Evolutionary conservation across 2,797 vertebrate species (phyloP), one percentile per base, ranked within the genome.

Genomic region (Sebastolobus alascanus): DNA sequence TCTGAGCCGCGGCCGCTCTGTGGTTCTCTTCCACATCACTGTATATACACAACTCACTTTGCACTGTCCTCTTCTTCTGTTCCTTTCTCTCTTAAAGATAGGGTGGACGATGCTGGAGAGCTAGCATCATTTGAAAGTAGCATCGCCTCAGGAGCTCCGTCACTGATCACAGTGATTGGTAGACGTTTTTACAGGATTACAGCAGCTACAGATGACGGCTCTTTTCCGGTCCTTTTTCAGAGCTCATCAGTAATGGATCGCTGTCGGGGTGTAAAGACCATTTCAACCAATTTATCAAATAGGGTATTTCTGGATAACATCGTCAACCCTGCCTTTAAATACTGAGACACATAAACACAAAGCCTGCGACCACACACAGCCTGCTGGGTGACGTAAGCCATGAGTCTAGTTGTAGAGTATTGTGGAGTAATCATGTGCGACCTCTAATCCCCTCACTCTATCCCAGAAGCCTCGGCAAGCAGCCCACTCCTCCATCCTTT

Each of bases 371-470:
- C 87, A 84, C 58, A 76, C 79, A 69, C 70, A 55, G 74, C 60
- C 86, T 64, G 60, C 64, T 69, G 72, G 77, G 68, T 86, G 84
- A 87, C 27, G 29, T 89, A 90, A 91, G 82, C 87, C 77, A 73
- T 25, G 40, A 73, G 46, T 83, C 33, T 58, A 79, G 70, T 81
- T 80, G 82, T 73, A 70, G 68, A 89, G 77, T 78, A 72, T 59
- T 86, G 80, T 77, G 46, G 66, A 83, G 84, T 89, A 89, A 89
- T 92, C 75, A 87, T 38, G 64, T 70, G 54, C 66, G 38, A 82
- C 70, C 74, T 84, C 67, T 91, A 91, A 92, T 89, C 91, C 85
- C 79, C 63, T 83, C 79, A 64, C 27, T 88, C 71, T 37, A 79
- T 83, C 70, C 80, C 56, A 77, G 60, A 77, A 77, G 71, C 50